phyloP scores from a whole-genome alignment of 2,797 vertebrate species.

The Microctenopoma lineatum region DNA sequence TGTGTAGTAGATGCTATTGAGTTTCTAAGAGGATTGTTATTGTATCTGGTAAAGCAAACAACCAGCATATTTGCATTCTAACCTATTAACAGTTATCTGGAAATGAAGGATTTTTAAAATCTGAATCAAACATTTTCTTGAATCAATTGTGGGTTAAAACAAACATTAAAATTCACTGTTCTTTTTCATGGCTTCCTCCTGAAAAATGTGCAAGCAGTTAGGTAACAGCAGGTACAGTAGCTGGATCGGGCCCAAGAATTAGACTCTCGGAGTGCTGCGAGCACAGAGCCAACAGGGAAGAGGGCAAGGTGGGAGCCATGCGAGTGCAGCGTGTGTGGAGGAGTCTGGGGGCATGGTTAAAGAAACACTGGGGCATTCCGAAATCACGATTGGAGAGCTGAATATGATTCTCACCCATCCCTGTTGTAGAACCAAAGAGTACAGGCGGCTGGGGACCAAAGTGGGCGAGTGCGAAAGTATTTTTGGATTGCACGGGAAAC shows the following conservation, averaged over 20 bases:
- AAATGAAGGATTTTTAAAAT: slow-evolving; percentile 6
- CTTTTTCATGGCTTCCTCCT: slow-evolving; percentile 39
- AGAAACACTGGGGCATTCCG: slow-evolving; percentile 78
- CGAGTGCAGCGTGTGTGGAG: slow-evolving; percentile 69
- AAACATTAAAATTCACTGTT: slow-evolving; percentile 11
- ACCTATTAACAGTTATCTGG: not conserved
- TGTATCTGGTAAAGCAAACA: slow-evolving; percentile 43
- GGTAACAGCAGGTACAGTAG: slow-evolving; percentile 79
- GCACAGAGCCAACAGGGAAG: slow-evolving; percentile 69
- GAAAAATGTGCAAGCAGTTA: slow-evolving; percentile 66
- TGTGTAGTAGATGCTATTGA: slow-evolving; percentile 54
- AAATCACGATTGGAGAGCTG: slow-evolving; percentile 82
- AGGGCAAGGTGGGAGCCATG: slow-evolving; percentile 74
- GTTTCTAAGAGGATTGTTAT: slow-evolving; percentile 31
- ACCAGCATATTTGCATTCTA: slow-evolving; percentile 23
- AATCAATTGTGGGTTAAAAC: slow-evolving; percentile 7
- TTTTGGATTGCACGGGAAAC: slow-evolving; percentile 87
- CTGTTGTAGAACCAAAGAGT: slow-evolving; percentile 79
- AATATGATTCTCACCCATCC: slow-evolving; percentile 78
- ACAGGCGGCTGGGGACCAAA: slow-evolving; percentile 83
- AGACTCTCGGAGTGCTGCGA: slow-evolving; percentile 67
- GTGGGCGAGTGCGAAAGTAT: slow-evolving; percentile 87
- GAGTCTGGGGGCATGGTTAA: slow-evolving; percentile 75
- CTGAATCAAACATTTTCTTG: slow-evolving; percentile 12
- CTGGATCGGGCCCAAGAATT: slow-evolving; percentile 75